Percentiles rank a stretch among this genome's conserved stretches.
Evolutionary conservation across 2,113 vertebrate genomes (phyloP).

Genomic region (Bubo scandiacus): DNA sequence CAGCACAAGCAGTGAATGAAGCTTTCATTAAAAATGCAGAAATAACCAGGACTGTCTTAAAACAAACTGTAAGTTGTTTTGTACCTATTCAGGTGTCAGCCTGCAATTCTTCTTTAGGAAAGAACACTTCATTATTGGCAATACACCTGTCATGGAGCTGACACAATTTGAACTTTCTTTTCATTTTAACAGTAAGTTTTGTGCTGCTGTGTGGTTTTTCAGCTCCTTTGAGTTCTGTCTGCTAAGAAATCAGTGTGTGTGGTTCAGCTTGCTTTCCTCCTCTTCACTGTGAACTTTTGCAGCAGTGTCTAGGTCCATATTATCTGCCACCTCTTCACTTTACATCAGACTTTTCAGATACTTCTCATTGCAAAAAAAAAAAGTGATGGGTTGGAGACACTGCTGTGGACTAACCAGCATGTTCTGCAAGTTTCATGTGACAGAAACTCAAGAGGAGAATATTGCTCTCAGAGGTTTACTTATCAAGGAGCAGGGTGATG

Average conservation of each 20-base stretch:
- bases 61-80: background rate
- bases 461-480: background rate
- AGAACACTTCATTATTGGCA: background rate
- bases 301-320: background rate
- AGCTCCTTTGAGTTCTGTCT: background rate
- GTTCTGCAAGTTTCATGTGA: background rate
- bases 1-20: background rate
- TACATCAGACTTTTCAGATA: background rate
- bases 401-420: background rate
- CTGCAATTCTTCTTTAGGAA: background rate
- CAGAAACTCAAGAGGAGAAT: background rate
- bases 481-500: background rate
- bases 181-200: background rate
- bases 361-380: background rate
- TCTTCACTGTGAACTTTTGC: background rate
- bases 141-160: background rate
- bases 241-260: background rate
- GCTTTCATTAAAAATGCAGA: background rate
- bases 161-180: background rate
- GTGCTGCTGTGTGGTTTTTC: background rate
- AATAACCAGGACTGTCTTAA: background rate
- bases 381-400: background rate
- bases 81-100: background rate
- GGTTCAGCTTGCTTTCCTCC: background rate
- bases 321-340: conserved; percentile 14